Evolutionary conservation across 2,113 vertebrate genomes (phyloP).

Genomic region (Xerus inauris): DNA sequence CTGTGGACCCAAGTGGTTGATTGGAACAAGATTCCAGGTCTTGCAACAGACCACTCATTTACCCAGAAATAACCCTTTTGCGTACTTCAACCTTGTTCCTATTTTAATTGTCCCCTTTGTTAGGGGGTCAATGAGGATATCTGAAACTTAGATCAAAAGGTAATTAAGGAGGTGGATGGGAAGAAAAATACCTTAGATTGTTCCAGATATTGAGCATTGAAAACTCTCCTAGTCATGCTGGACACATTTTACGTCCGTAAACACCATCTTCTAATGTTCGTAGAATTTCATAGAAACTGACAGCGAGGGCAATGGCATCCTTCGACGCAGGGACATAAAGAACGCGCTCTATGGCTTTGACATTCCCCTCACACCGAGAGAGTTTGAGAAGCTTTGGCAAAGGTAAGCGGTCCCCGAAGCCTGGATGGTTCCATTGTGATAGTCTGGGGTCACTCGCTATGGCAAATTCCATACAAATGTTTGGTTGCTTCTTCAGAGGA

Average conservation of each 20-base stretch:
- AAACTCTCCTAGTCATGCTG: too few relatives aligned
- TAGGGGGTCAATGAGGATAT: accelerated
- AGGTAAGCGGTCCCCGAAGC: conserved; percentile 77
- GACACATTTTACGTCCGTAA: not conserved
- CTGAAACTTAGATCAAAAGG: not conserved
- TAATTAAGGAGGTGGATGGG: not conserved
- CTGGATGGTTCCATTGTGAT: not conserved
- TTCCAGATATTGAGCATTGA: accelerated
- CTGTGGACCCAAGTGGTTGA: not conserved
- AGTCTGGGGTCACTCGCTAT: not conserved
- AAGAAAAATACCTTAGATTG: not conserved
- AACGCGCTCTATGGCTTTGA: conserved; percentile 83
- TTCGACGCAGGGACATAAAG: conserved; percentile 84
- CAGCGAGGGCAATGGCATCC: conserved; percentile 78
- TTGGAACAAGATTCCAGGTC: not conserved
- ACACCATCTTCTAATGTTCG: conserved; percentile 49
- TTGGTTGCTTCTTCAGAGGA: accelerated
- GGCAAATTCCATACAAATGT: not conserved
- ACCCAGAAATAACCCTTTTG: not conserved
- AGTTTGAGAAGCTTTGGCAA: conserved; percentile 88
- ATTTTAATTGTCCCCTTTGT: not conserved
- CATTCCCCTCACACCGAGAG: conserved; percentile 85
- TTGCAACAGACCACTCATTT: not conserved
- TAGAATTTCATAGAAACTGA: conserved; percentile 86
- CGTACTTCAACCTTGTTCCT: accelerated